These are phyloP conservation scores for Tapirus indicus DNA, from an alignment of 2,797 vertebrate species.

Conservation along the genomic window DNA sequence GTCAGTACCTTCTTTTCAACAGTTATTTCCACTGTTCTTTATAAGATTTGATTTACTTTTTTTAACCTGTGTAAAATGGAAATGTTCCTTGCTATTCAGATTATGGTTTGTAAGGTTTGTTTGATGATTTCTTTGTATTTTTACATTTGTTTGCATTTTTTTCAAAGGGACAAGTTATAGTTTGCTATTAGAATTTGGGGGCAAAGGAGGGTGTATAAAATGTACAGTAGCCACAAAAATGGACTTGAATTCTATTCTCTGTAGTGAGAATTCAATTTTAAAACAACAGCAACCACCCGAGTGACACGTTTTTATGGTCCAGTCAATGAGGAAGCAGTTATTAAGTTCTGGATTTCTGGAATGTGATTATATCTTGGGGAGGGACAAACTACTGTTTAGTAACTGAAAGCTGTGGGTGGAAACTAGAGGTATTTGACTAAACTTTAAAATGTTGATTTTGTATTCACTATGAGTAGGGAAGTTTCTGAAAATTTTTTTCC, in stretches of 20 bases:
- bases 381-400: fast-evolving
- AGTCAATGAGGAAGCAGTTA: background rate
- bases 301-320: too few species aligned
- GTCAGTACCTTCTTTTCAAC: fast-evolving
- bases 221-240: fast-evolving
- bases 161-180: fast-evolving
- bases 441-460: background rate
- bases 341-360: background rate
- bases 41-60: fast-evolving
- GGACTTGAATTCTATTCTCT: background rate
- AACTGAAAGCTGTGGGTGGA: fast-evolving
- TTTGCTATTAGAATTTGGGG: background rate
- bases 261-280: background rate
- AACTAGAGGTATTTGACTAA: background rate
- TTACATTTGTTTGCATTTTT: background rate
- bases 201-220: fast-evolving
- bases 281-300: fast-evolving
- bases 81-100: fast-evolving
- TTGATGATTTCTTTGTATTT: background rate
- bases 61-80: background rate
- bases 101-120: too few species aligned
- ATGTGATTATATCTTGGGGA: background rate
- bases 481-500: background rate
- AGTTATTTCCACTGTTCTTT: fast-evolving
- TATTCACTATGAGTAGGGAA: fast-evolving